These are phyloP conservation scores for Leptodactylus fuscus DNA, from an alignment of 2,113 vertebrate genomes.

Conservation along the genomic window DNA sequence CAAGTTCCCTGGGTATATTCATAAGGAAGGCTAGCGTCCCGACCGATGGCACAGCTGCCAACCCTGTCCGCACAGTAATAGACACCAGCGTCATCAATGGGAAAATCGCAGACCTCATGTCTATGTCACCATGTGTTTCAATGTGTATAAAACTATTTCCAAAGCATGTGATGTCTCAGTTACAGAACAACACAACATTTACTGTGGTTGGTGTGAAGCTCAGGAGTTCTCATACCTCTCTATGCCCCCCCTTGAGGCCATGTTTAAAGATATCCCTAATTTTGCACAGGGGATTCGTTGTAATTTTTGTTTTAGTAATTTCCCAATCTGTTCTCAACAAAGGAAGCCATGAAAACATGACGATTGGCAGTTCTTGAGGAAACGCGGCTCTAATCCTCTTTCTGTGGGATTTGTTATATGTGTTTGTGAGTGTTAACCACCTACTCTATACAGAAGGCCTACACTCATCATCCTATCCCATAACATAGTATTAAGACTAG, in stretches of 20 bases:
- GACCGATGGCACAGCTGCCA: not conserved
- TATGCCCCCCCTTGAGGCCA: not conserved
- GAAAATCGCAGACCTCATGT: conserved; percentile 1
- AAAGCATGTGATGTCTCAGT: not conserved
- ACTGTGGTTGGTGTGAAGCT: too few species aligned
- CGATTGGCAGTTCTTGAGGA: not conserved
- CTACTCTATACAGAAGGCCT: not conserved
- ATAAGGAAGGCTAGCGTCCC: not conserved
- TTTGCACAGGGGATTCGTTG: not conserved
- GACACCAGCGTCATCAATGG: conserved; percentile 6
- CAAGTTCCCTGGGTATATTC: not conserved
- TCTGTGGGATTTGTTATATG: not conserved
- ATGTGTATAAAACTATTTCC: not conserved
- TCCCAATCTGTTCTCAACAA: not conserved
- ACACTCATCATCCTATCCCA: not conserved
- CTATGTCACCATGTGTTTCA: not conserved
- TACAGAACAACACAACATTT: conserved; percentile 9
- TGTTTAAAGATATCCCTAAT: not conserved
- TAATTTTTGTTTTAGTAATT: not conserved
- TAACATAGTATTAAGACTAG: not conserved
- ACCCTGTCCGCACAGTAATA: conserved; percentile 5
- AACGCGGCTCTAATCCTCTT: not conserved
- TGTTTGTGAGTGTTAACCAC: too few species aligned
- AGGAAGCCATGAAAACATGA: not conserved
- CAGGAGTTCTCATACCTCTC: not conserved